phyloP scores from a whole-genome alignment of 2,797 vertebrate genomes.

The Hapalemur alaotrensis region DNA sequence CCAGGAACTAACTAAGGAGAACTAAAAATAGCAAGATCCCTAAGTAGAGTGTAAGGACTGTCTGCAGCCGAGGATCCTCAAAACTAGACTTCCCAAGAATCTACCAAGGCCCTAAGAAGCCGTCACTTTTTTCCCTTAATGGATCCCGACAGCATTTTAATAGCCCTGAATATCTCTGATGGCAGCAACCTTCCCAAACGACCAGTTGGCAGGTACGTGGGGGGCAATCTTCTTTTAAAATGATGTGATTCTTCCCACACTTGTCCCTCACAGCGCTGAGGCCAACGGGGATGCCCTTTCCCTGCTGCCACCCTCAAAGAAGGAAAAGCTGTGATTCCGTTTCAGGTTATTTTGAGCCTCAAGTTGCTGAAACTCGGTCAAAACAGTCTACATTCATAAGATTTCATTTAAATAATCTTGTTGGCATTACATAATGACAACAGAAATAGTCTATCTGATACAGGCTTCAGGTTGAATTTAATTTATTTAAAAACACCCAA shows the following conservation, averaged over 20 bases:
- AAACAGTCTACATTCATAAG: neutral
- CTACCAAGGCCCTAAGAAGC: neutral
- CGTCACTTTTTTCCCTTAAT: constrained; percentile 24
- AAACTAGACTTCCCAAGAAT: neutral
- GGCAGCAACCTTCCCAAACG: neutral
- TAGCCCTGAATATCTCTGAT: neutral
- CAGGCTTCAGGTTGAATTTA: neutral
- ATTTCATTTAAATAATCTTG: neutral
- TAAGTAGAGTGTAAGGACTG: neutral
- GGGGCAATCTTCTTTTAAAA: neutral
- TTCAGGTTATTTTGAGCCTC: neutral
- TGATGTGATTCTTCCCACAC: neutral
- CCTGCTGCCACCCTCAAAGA: too few species aligned
- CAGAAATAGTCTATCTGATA: neutral
- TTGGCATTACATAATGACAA: neutral
- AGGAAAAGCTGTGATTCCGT: neutral
- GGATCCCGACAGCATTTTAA: constrained; percentile 15
- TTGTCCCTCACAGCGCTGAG: neutral
- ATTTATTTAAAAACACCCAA: neutral
- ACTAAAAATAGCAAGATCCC: constrained; percentile 8
- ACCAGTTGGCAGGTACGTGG: neutral
- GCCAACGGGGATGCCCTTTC: neutral
- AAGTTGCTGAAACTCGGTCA: neutral
- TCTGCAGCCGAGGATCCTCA: neutral
- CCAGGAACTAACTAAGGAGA: constrained; percentile 14